A percentile compares a stretch with the other conserved stretches of the same genome.
These are phyloP conservation scores for Nestor notabilis DNA, from an alignment of 2,113 vertebrate species.

Conservation along the genomic window DNA sequence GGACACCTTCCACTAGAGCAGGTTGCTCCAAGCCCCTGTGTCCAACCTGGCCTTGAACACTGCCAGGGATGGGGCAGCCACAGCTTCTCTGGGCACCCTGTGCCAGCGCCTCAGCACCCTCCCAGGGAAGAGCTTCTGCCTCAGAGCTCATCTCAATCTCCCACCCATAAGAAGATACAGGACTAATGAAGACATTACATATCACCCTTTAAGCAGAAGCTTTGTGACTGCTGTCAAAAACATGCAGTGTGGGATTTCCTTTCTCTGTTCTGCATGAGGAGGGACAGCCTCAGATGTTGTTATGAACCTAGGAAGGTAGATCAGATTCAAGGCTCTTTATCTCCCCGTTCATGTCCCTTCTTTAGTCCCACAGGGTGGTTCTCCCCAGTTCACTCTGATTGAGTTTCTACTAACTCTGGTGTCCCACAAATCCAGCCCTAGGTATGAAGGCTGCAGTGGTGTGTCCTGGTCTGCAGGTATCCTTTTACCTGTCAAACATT, in stretches of 20 bases:
- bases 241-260: not conserved
- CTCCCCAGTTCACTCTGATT: no score
- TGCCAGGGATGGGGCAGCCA: no score
- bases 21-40: no score
- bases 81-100: not conserved
- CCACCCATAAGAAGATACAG: no score
- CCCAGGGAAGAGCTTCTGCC: not conserved
- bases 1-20: no score
- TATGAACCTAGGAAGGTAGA: not conserved
- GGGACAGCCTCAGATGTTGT: accelerated
- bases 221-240: not conserved
- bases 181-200: not conserved
- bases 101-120: not conserved
- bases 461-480: not conserved
- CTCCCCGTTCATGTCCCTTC: not conserved
- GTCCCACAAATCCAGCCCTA: not conserved
- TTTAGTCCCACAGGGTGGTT: not conserved
- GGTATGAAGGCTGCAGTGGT: not conserved
- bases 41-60: no score
- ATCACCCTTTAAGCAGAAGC: not conserved
- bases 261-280: not conserved
- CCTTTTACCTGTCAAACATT: not conserved
- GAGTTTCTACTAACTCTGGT: not conserved
- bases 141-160: not conserved
- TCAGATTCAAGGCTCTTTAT: not conserved